Evolutionary conservation across 2,888 invertebrate species (phyloP), one percentile per base, ranked within the genome.

Genomic region (Chorisops tibialis): DNA sequence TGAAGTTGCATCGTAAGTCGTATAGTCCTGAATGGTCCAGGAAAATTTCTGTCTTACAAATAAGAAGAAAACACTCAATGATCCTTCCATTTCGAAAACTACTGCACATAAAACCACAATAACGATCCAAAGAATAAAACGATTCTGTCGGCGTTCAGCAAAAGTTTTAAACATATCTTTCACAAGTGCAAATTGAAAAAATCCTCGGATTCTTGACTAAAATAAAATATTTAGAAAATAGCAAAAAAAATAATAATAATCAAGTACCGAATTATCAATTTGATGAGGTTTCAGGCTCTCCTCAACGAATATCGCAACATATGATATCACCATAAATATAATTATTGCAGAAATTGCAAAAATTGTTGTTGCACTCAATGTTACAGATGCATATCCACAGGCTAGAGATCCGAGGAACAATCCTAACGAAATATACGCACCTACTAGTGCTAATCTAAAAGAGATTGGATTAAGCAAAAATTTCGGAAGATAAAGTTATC

Each of bases 311-410:
- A 74, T 62, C 43, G 65, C 66, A 2, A 76, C 72, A 64, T 74
- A 75, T 2, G 72, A 3, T 39, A 76, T 65, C 0, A 73, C 70
- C 5, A 75, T 12, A 0, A 75, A 21, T 68, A 72, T 68, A 2
- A 73, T 59, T 0, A 62, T 39, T 0, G 69, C 66, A 0, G 77
- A 72, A 61, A 74, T 72, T 7, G 62, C 16, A 63, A 79, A 78
- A 0, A 79, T 71, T 1, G 69, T 69, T 0, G 74, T 63, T 0
- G 71, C 69, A 65, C 71, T 70, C 1, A 77, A 75, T 2, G 72
- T 70, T 2, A 79, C 78, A 60, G 86, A 81, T 1, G 87, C 69
- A 63, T 82, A 81, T 2, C 88, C 82, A 67, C 88, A 87, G 0
- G 76, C 69, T 19, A 86, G 70, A 12, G 82, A 79, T 11, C 89